Percentiles rank a stretch among this genome's conserved stretches.
Evolutionary conservation across 2,797 vertebrate species (phyloP).

Genomic region (Xiphophorus birchmanni): DNA sequence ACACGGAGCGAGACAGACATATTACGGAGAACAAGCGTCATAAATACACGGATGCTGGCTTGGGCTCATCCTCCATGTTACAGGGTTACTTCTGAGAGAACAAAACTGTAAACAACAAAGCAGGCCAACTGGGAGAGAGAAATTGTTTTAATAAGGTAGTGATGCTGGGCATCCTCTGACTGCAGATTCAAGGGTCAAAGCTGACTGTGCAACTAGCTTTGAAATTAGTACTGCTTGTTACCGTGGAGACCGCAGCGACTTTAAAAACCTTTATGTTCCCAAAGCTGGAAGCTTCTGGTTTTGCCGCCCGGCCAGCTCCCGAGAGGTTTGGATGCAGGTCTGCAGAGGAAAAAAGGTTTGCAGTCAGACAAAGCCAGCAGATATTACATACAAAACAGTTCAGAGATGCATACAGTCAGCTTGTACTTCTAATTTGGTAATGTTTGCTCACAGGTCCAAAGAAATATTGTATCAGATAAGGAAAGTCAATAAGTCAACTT

Average conservation of each 20-base stretch:
- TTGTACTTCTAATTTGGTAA: slow-evolving; percentile 61
- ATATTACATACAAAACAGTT: slow-evolving; percentile 55
- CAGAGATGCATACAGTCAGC: slow-evolving; percentile 64
- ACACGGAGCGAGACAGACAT: slow-evolving; percentile 26
- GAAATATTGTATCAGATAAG: slow-evolving; percentile 54
- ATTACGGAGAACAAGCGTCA: slow-evolving; percentile 33
- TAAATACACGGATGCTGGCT: slow-evolving; percentile 17
- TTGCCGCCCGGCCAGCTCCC: not conserved
- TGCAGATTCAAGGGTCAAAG: slow-evolving; percentile 16
- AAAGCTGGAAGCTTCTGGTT: not conserved
- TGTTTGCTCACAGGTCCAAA: slow-evolving; percentile 66
- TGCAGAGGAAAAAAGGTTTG: slow-evolving; percentile 17
- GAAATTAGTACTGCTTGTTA: not conserved
- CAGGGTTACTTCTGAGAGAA: slow-evolving; percentile 20
- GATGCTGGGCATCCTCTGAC: slow-evolving; percentile 15
- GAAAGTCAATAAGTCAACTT: slow-evolving; percentile 21
- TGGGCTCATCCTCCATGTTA: slow-evolving; percentile 24
- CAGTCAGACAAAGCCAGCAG: slow-evolving; percentile 15
- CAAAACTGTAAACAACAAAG: not conserved
- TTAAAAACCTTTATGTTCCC: not conserved
- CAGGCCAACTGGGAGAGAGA: not conserved
- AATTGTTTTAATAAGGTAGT: slow-evolving; percentile 12
- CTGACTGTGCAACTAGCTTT: slow-evolving; percentile 5
- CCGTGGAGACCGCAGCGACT: not conserved
- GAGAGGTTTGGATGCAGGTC: slow-evolving; percentile 17